These are phyloP conservation scores for Nymphalis polychloros DNA, from an alignment of 2,888 invertebrate species.

Conservation along the genomic window DNA sequence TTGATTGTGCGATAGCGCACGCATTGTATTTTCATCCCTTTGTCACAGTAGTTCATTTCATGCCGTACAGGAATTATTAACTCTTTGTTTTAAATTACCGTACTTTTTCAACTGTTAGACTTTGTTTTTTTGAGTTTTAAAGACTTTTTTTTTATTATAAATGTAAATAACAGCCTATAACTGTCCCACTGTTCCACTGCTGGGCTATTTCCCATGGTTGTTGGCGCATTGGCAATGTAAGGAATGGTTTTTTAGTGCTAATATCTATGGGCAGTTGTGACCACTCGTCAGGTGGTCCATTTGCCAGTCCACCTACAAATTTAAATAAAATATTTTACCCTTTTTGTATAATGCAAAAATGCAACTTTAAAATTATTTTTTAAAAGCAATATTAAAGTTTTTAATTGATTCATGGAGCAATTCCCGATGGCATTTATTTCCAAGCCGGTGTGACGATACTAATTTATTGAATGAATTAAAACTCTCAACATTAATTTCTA, in stretches of 20 bases:
- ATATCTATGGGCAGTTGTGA: no score
- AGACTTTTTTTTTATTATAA: background rate
- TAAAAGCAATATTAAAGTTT: constrained; percentile 23
- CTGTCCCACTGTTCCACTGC: no score
- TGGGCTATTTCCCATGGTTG: no score
- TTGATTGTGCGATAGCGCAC: constrained; percentile 63
- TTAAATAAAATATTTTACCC: no score
- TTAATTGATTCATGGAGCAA: constrained; percentile 25
- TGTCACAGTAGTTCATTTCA: constrained; percentile 56
- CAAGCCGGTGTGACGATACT: constrained; percentile 20
- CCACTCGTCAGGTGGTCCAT: no score
- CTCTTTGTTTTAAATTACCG: constrained; percentile 30
- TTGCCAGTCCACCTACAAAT: no score
- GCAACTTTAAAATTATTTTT: background rate
- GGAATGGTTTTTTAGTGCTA: no score
- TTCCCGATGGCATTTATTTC: constrained; percentile 23
- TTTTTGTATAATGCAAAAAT: no score
- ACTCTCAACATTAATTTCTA: constrained; percentile 14
- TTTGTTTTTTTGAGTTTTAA: background rate
- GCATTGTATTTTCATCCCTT: constrained; percentile 55
- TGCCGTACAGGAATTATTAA: constrained; percentile 43
- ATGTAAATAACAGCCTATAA: no score
- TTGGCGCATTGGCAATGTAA: no score
- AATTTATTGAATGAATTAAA: constrained; percentile 26
- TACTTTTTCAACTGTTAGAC: constrained; percentile 4